A percentile compares a stretch with the other conserved stretches of the same genome.
Evolutionary conservation across 2,113 vertebrate species (phyloP).

Genomic region (Microcebus ravelobensis): DNA sequence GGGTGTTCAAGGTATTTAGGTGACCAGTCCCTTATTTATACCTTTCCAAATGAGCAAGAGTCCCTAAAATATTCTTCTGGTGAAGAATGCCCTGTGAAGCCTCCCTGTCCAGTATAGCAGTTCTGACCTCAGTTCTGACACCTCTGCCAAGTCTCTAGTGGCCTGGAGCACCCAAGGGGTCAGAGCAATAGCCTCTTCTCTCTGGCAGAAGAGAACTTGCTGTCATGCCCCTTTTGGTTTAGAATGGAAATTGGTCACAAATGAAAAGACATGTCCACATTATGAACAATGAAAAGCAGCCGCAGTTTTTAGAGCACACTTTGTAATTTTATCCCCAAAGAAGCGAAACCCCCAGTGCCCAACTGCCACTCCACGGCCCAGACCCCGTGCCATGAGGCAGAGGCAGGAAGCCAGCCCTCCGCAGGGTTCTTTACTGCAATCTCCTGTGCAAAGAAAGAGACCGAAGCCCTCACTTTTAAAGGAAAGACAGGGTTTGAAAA

Average conservation of each 20-base stretch:
- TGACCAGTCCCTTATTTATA: background rate
- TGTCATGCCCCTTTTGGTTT: too few species aligned
- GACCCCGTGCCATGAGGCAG: background rate
- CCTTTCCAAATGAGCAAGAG: background rate
- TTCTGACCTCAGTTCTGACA: background rate
- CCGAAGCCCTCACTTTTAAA: background rate
- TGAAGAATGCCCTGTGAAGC: background rate
- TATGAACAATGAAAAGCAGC: too few species aligned
- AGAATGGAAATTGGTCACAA: background rate
- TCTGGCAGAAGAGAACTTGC: background rate
- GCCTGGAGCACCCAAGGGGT: background rate
- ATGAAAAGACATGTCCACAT: background rate
- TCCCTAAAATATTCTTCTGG: background rate
- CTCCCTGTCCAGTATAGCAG: background rate
- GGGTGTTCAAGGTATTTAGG: background rate
- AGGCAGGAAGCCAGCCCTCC: background rate
- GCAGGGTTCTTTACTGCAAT: background rate
- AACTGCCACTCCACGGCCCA: background rate
- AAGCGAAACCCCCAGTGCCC: background rate
- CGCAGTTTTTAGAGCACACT: background rate
- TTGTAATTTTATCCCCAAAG: background rate
- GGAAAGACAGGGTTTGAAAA: background rate
- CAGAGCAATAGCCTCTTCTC: background rate
- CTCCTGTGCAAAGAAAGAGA: background rate
- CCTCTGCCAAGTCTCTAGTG: background rate